Conservation (phyloP, 2,888 invertebrate genomes). For the Anaspis maculata region DNA sequence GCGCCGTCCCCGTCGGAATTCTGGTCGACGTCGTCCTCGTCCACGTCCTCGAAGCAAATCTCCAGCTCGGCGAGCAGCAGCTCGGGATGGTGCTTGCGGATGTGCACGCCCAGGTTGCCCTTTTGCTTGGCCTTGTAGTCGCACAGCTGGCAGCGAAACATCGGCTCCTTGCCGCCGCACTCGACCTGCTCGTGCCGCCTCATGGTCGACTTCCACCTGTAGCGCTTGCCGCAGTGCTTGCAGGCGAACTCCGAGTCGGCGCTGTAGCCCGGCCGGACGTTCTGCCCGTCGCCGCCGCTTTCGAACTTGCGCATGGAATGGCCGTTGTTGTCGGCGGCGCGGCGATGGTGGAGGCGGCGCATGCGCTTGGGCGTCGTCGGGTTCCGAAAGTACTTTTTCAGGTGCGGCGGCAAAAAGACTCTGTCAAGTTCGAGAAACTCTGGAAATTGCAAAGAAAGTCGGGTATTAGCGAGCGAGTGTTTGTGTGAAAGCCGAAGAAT, state of each 20-base stretch:
- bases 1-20: no score
- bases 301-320: conserved; percentile 26
- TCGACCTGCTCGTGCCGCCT: conserved; percentile 64
- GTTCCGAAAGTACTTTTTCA: conserved; percentile 22
- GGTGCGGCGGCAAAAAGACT: conserved; percentile 30
- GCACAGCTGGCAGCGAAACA: conserved; percentile 74
- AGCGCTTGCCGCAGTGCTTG: conserved; percentile 76
- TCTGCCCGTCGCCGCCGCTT: conserved; percentile 20
- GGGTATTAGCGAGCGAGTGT: no score
- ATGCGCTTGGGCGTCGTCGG: conserved; percentile 16
- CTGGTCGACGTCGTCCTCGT: no score
- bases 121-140: conserved; percentile 75
- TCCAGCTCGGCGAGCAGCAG: no score
- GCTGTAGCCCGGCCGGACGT: conserved; percentile 39
- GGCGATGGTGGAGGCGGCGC: no score
- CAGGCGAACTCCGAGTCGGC: conserved; percentile 61
- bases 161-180: conserved; percentile 73
- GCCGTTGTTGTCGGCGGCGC: conserved; percentile 25
- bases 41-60: no score
- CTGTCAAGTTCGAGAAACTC: conserved; percentile 36
- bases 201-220: conserved; percentile 80
- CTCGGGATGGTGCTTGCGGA: conserved; percentile 61
- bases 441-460: no score
- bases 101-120: conserved; percentile 74
- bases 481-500: conserved; percentile 9